Percentiles rank a stretch among this genome's conserved stretches.
Conservation (phyloP, 1,140 invertebrate species). For the Lineus longissimus region DNA sequence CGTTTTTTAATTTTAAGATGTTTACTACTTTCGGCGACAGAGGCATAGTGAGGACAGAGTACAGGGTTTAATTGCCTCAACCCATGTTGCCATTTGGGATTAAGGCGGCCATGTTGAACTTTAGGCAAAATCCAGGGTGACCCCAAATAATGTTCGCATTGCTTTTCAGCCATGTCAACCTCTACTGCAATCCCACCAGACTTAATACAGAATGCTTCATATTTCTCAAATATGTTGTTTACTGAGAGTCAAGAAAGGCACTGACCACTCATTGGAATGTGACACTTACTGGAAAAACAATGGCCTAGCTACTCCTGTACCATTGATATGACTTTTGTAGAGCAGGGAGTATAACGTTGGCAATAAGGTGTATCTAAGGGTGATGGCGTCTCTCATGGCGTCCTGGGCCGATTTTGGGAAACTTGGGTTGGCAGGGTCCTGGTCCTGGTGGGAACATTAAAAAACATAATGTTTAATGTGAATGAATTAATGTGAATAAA, state of each 20-base stretch:
- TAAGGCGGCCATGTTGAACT: neutral
- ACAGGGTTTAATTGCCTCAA: neutral
- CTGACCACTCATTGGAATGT: neutral
- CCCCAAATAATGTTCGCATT: neutral
- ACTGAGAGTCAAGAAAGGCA: neutral
- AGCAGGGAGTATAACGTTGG: constrained; percentile 82
- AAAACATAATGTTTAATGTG: too few species aligned
- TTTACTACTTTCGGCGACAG: too few species aligned
- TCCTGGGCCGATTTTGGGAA: constrained; percentile 26
- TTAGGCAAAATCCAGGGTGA: neutral
- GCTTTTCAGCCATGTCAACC: neutral
- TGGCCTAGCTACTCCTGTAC: constrained; percentile 71
- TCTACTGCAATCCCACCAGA: neutral
- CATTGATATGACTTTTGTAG: constrained; percentile 66
- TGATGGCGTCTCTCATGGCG: constrained; percentile 61
- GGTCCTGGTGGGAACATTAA: too few species aligned
- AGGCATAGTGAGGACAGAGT: neutral
- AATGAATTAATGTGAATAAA: too few species aligned
- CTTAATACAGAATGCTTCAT: neutral
- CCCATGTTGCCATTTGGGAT: neutral
- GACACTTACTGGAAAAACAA: constrained; percentile 60
- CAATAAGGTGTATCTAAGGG: constrained; percentile 68
- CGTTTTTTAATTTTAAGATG: neutral
- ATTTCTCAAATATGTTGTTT: neutral
- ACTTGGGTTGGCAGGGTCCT: constrained; percentile 35